Percentiles rank a stretch among this genome's conserved stretches.
Evolutionary conservation across 2,113 vertebrate species (phyloP).

Genomic region (Paradoxurus hermaphroditus): DNA sequence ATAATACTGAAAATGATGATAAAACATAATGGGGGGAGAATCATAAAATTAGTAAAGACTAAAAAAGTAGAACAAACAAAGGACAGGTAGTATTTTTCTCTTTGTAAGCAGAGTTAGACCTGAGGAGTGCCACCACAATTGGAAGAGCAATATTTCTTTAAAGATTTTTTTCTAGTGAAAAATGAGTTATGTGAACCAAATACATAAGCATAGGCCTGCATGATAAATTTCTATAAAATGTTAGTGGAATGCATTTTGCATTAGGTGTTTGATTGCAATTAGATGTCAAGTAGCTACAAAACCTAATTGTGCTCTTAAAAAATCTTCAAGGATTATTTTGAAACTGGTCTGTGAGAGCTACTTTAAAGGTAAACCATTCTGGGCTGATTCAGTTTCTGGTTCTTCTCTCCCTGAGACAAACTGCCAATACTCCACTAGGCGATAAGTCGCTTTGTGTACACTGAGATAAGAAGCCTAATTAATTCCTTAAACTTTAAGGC

Average conservation of each 20-base stretch:
- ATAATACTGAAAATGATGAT: background rate
- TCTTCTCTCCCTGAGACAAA: slow-evolving; percentile 25
- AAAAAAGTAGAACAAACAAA: background rate
- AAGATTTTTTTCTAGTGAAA: background rate
- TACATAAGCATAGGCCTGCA: background rate
- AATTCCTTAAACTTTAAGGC: slow-evolving; percentile 33
- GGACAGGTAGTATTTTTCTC: background rate
- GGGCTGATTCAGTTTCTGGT: background rate
- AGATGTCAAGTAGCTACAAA: slow-evolving; percentile 44
- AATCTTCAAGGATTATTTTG: slow-evolving; percentile 53
- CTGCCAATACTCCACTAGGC: background rate
- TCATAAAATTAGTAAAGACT: background rate
- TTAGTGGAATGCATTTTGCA: slow-evolving; percentile 32
- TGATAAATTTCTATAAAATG: slow-evolving; percentile 49
- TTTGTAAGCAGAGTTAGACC: background rate
- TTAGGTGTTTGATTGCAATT: slow-evolving; percentile 37
- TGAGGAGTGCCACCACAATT: background rate
- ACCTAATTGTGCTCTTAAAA: slow-evolving; percentile 45
- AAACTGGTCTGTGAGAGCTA: background rate
- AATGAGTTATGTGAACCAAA: slow-evolving; percentile 40
- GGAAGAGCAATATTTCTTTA: slow-evolving; percentile 37
- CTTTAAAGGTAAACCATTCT: slow-evolving; percentile 35
- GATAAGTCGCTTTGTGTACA: background rate
- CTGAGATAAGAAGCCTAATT: slow-evolving; percentile 31
- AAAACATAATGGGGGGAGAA: background rate